These are phyloP conservation scores for Cyclina sinensis DNA, from an alignment of 1,140 invertebrate genomes.

Conservation along the genomic window DNA sequence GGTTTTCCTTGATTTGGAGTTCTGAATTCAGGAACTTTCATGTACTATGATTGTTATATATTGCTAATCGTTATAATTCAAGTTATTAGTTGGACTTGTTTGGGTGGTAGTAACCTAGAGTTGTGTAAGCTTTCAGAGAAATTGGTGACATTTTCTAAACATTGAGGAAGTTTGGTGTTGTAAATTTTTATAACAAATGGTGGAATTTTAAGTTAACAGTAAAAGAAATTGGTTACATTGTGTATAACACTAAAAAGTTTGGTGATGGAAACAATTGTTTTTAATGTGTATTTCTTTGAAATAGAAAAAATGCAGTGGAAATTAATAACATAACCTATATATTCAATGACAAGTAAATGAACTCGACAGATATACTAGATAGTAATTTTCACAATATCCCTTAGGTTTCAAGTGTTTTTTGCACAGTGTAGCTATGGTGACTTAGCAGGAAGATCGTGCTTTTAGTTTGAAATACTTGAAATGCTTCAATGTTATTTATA, in stretches of 20 bases:
- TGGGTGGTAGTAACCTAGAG: conserved; percentile 16
- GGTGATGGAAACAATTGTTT: no score
- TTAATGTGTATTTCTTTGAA: no score
- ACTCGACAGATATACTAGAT: no score
- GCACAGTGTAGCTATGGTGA: neutral
- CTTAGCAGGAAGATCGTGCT: neutral
- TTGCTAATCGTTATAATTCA: conserved; percentile 22
- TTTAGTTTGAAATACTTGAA: neutral
- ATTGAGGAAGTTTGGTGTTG: no score
- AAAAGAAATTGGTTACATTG: no score
- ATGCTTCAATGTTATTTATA: no score
- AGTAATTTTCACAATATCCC: neutral
- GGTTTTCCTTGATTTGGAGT: neutral
- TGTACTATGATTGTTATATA: conserved; percentile 6
- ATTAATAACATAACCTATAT: no score
- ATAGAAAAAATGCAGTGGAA: no score
- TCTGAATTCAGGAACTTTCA: neutral
- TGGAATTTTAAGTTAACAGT: no score
- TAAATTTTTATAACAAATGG: no score
- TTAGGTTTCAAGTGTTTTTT: neutral
- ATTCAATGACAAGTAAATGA: no score
- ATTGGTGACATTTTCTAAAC: neutral
- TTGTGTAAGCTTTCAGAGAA: neutral
- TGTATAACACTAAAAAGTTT: no score
- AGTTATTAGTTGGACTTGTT: neutral